Evolutionary conservation across 2,113 vertebrate species (phyloP).

Genomic region (Cyphomyrus plagiostoma): DNA sequence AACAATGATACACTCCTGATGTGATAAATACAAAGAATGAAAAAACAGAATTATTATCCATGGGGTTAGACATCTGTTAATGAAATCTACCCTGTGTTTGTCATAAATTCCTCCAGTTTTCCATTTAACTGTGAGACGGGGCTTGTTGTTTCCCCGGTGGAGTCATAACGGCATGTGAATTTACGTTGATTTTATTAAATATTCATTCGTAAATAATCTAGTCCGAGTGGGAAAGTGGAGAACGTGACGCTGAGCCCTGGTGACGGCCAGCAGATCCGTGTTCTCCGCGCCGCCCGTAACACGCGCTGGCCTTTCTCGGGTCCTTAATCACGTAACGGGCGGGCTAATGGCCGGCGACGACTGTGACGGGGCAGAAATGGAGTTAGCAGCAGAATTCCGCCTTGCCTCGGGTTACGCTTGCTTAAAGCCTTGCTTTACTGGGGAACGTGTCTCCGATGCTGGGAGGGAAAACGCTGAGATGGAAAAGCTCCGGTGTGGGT

Average conservation of each 20-base stretch:
- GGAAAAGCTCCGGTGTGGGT: neutral
- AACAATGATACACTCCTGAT: neutral
- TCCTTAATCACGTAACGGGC: neutral
- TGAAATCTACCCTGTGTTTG: neutral
- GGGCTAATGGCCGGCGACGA: neutral
- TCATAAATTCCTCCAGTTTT: neutral
- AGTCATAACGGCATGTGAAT: neutral
- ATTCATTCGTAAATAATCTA: neutral
- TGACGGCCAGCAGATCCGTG: neutral
- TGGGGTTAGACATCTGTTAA: neutral
- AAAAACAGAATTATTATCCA: slow-evolving; percentile 1
- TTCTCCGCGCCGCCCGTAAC: neutral
- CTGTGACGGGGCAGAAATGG: neutral
- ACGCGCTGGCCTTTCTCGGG: neutral
- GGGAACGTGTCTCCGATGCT: neutral
- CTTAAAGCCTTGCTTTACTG: neutral
- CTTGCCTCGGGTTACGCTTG: neutral
- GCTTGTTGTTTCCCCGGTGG: neutral
- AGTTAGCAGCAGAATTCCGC: neutral
- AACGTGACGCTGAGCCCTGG: neutral
- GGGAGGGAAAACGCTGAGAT: neutral
- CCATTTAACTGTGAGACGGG: neutral
- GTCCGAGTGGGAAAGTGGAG: neutral
- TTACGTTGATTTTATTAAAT: neutral
- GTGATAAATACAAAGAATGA: neutral